Conservation (phyloP, 2,888 invertebrate species). For the Erpobdella octoculata region DNA sequence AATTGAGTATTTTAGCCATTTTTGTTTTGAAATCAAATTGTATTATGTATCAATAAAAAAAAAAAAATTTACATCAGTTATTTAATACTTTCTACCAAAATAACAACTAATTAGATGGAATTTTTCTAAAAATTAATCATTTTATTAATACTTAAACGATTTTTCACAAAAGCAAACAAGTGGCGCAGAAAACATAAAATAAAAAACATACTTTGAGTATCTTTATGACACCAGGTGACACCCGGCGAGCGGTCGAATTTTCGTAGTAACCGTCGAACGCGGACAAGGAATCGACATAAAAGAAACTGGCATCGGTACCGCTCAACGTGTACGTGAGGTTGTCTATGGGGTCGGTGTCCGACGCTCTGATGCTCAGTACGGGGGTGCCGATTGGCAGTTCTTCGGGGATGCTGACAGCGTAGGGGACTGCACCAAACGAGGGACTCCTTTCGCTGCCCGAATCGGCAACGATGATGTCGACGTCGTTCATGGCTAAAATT, state of each 20-base stretch:
- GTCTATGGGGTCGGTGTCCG: constrained; percentile 34
- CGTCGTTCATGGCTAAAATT: not conserved
- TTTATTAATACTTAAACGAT: too few species aligned
- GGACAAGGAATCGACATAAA: constrained; percentile 36
- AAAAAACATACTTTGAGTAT: constrained; percentile 33
- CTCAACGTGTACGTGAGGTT: constrained; percentile 32
- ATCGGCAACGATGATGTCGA: constrained; percentile 32
- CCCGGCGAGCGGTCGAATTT: not conserved
- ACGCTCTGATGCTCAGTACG: constrained; percentile 31
- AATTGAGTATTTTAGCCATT: not conserved
- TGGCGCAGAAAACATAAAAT: not conserved
- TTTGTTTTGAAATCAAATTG: not conserved
- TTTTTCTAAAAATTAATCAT: too few species aligned
- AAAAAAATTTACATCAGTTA: not conserved
- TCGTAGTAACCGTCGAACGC: constrained; percentile 17
- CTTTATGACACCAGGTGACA: constrained; percentile 33
- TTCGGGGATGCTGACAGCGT: constrained; percentile 30
- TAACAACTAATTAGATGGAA: too few species aligned
- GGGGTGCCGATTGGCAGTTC: constrained; percentile 33
- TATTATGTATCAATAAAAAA: not conserved
- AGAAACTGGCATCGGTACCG: constrained; percentile 20
- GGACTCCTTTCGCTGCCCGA: constrained; percentile 43
- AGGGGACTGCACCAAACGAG: constrained; percentile 25
- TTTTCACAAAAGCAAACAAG: not conserved
- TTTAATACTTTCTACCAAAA: too few species aligned